These are phyloP conservation scores for Notospermus geniculatus DNA, from an alignment of 1,140 invertebrate species.

Conservation along the genomic window DNA sequence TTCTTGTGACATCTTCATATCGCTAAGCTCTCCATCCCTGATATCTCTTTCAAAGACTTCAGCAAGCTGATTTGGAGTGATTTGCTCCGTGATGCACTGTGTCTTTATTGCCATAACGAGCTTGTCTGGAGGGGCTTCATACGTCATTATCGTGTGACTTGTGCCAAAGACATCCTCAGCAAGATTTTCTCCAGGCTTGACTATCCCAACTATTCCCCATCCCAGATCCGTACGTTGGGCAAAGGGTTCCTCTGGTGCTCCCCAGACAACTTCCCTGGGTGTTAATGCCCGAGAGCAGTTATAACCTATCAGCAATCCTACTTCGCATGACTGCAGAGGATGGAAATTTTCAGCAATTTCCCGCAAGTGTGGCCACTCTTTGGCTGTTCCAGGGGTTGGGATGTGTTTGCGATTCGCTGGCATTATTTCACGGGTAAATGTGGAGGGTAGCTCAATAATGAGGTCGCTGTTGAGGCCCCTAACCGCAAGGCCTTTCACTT, in stretches of 20 bases:
- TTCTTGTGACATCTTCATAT: constrained; percentile 22
- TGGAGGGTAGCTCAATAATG: constrained; percentile 7
- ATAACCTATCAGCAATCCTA: constrained; percentile 22
- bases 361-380: too few species aligned
- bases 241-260: constrained; percentile 13
- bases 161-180: too few species aligned
- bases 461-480: constrained; percentile 5
- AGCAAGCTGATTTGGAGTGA: too few species aligned
- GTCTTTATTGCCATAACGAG: background rate
- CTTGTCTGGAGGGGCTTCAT: constrained; percentile 1
- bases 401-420: constrained; percentile 23
- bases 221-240: constrained; percentile 20
- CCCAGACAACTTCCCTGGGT: constrained; percentile 16
- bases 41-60: too few species aligned
- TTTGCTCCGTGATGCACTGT: too few species aligned
- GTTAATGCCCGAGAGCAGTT: constrained; percentile 15
- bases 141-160: background rate
- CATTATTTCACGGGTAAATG: constrained; percentile 22
- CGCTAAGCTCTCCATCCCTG: too few species aligned
- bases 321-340: constrained; percentile 13
- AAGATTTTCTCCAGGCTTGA: too few species aligned
- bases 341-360: too few species aligned
- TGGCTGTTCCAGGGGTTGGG: constrained; percentile 14
- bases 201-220: constrained; percentile 19
- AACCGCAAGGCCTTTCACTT: constrained; percentile 14